Percentiles rank a stretch among this genome's conserved stretches.
These are phyloP conservation scores for Pecten maximus DNA, from an alignment of 2,888 invertebrate species.

Conservation along the genomic window DNA sequence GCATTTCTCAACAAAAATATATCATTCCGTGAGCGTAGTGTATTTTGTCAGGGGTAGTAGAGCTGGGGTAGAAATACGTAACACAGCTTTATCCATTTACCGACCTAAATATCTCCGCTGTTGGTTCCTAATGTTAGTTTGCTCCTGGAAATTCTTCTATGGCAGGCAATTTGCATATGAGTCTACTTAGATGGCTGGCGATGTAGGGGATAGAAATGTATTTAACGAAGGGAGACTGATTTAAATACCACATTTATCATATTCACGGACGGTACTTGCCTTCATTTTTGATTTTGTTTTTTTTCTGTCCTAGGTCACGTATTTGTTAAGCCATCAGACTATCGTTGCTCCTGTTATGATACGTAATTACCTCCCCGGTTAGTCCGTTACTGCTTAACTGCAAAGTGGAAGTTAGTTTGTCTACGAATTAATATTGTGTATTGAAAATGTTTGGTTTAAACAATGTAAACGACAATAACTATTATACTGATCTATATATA, in stretches of 20 bases:
- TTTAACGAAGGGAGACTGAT: background rate
- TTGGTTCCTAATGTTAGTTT: background rate
- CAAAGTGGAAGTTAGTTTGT: background rate
- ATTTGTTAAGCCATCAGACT: background rate
- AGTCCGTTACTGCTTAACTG: too few species aligned
- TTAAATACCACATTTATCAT: background rate
- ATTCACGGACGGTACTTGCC: background rate
- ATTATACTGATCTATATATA: background rate
- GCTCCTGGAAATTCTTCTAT: background rate
- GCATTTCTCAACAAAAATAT: constrained; percentile 3
- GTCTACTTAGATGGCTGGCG: background rate
- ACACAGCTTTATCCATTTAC: constrained; percentile 20
- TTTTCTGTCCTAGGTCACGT: background rate
- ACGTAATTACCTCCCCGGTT: background rate
- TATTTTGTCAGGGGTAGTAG: background rate
- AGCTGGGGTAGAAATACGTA: background rate
- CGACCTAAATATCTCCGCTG: background rate
- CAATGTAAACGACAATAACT: background rate
- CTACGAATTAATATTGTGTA: background rate
- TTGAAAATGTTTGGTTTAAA: background rate
- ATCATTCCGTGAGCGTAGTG: background rate
- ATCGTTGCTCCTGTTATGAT: background rate
- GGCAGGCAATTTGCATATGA: constrained; percentile 3
- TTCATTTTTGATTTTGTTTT: background rate
- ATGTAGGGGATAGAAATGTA: background rate